Conservation (phyloP, 2,797 vertebrate species). For the Thalassophryne amazonica region DNA sequence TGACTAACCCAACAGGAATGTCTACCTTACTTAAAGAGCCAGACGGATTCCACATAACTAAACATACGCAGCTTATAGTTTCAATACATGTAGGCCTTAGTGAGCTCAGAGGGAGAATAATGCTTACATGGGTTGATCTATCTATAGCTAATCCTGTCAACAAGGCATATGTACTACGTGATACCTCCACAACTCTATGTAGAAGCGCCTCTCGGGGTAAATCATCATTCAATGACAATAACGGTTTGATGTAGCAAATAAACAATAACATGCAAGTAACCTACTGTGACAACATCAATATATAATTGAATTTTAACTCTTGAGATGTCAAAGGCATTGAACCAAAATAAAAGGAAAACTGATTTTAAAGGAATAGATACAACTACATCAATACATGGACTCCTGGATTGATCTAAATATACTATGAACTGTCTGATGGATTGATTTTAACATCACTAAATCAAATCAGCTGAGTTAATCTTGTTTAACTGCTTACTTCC, state of each 20-base stretch:
- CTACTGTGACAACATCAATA: too few species aligned
- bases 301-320: too few species aligned
- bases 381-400: too few species aligned
- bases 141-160: constrained; percentile 16
- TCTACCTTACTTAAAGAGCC: constrained; percentile 82
- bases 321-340: too few species aligned
- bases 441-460: too few species aligned
- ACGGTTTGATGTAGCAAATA: not conserved
- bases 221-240: constrained; percentile 10
- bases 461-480: too few species aligned
- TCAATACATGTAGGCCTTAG: constrained; percentile 13
- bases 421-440: too few species aligned
- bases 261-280: too few species aligned
- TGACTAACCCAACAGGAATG: constrained; percentile 89
- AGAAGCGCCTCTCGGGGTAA: not conserved
- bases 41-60: constrained; percentile 44
- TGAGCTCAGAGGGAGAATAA: not conserved
- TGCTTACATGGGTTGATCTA: constrained; percentile 2
- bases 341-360: too few species aligned
- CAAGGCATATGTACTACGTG: constrained; percentile 2
- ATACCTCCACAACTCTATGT: constrained; percentile 13
- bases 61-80: constrained; percentile 5
- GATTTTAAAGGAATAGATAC: too few species aligned
- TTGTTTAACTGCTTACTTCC: too few species aligned
- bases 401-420: too few species aligned